Evolutionary conservation across 2,113 vertebrate species (phyloP), one percentile per base, ranked within the genome.

Genomic region (Erythrolamprus reginae): DNA sequence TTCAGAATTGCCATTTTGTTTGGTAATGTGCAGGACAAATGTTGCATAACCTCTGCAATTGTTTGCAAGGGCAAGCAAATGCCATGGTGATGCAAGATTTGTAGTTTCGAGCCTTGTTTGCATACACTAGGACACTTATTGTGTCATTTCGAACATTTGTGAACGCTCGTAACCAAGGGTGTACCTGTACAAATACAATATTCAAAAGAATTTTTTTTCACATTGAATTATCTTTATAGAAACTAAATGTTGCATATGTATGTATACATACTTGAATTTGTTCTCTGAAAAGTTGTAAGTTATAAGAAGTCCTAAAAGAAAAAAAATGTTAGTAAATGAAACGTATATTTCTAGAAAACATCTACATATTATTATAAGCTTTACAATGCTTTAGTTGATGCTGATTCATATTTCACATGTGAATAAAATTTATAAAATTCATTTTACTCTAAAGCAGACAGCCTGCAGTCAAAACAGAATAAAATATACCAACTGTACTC

Each of bases 201-300:
- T 19, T 38, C 19, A 10, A 55, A 86, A 21, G 5, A 13, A 13
- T 52, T 55, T 48, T 65, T 33, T 70, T 19, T 45, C 83, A 85
- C 10, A 85, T 38, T 85, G 85, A 48, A 61, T 10, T 6, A 47
- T 10, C 1, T 52, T 45, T 48, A 90, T 17, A 42, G 33, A 77
- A 86, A 52, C 48, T 42, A 87, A 87, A 86, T 23, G 6, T 48
- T 50, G 19, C 8, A 77, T 77, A 24, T 52, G 48, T 10, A 65
- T 86, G 53, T n/a, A 82, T 91, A 91, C 86, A 10, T 91, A 91
- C 70, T 51, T 83, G 28, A 83, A 91, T 47, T 24, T 50, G 13
- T 83, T 48, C 12, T 48, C 70, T n/a, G 45, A 91, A 48, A 15
- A 15, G 23, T 56, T 10, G 2, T 47, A 23, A 90, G 23, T 56